These are phyloP conservation scores for Drosophila lacertosa DNA, from an alignment of 1,140 invertebrate genomes.

Conservation along the genomic window DNA sequence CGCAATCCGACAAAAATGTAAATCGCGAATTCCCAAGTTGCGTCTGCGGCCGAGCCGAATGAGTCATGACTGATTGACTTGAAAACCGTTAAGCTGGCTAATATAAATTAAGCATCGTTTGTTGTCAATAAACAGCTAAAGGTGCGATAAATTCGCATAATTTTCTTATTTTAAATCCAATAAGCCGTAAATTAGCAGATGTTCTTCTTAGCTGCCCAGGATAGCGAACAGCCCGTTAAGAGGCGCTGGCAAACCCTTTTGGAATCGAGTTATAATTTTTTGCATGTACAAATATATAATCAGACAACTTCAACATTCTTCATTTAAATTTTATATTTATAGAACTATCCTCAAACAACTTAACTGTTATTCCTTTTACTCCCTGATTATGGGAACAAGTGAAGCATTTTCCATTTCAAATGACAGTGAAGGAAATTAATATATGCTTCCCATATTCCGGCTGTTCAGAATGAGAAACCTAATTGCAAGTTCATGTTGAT, in stretches of 20 bases:
- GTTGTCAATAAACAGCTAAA: slow-evolving; percentile 15
- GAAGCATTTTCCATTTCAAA: too few species aligned
- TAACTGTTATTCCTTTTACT: too few species aligned
- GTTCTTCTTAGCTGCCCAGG: not conserved
- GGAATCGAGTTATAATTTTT: not conserved
- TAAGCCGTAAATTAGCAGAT: slow-evolving; percentile 8
- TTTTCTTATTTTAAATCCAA: slow-evolving; percentile 1
- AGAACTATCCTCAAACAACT: too few species aligned
- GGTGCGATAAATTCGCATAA: not conserved
- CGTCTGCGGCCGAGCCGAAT: not conserved
- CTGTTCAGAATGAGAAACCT: not conserved
- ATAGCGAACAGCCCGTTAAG: not conserved
- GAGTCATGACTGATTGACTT: slow-evolving; percentile 24
- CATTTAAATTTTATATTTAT: too few species aligned
- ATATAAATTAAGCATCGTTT: slow-evolving; percentile 11
- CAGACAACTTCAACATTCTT: too few species aligned
- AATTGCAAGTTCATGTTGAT: not conserved
- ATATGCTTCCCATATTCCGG: too few species aligned
- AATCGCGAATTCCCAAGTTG: slow-evolving; percentile 22
- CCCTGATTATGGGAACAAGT: too few species aligned
- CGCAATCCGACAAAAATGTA: slow-evolving; percentile 9
- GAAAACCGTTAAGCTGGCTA: slow-evolving; percentile 15
- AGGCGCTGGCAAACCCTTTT: not conserved
- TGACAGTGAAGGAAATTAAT: too few species aligned
- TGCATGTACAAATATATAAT: too few species aligned